A percentile compares a stretch with the other conserved stretches of the same genome.
Evolutionary conservation across 2,113 vertebrate genomes (phyloP).

Genomic region (Phrynosoma platyrhinos): DNA sequence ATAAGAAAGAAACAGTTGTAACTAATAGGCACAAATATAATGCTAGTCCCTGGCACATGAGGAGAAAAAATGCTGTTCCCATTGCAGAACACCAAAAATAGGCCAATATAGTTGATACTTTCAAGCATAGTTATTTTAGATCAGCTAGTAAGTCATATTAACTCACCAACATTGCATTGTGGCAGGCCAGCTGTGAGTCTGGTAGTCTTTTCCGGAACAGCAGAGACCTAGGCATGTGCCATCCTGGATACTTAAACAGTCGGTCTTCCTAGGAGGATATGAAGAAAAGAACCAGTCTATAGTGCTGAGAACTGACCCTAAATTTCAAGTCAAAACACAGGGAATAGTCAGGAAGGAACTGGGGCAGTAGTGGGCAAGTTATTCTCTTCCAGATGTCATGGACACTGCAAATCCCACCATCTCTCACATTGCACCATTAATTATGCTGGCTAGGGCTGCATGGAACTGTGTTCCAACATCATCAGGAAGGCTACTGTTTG

Average conservation of each 20-base stretch:
- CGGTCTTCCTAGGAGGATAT: conserved; percentile 41
- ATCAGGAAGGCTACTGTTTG: no score
- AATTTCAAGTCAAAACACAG: not conserved
- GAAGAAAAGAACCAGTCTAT: not conserved
- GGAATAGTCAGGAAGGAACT: not conserved
- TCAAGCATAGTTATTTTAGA: no score
- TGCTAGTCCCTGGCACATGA: no score
- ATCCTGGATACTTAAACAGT: conserved; percentile 41
- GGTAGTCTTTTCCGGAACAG: conserved; percentile 43
- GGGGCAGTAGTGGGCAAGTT: not conserved
- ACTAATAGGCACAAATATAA: no score
- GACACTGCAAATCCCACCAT: not conserved
- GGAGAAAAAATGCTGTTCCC: no score
- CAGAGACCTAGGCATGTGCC: conserved; percentile 24
- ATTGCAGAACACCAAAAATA: no score
- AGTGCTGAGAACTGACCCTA: not conserved
- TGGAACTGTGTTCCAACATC: not conserved
- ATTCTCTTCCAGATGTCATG: not conserved
- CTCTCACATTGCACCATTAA: not conserved
- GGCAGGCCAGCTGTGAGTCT: conserved; percentile 26
- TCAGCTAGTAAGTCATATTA: not conserved
- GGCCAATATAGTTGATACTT: no score
- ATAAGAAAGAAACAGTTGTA: no score
- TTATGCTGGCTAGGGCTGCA: not conserved
- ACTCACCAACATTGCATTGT: conserved; percentile 48